Percentiles rank a stretch among this genome's conserved stretches.
Evolutionary conservation across 2,113 vertebrate genomes (phyloP).

Genomic region (Xiphophorus couchianus): DNA sequence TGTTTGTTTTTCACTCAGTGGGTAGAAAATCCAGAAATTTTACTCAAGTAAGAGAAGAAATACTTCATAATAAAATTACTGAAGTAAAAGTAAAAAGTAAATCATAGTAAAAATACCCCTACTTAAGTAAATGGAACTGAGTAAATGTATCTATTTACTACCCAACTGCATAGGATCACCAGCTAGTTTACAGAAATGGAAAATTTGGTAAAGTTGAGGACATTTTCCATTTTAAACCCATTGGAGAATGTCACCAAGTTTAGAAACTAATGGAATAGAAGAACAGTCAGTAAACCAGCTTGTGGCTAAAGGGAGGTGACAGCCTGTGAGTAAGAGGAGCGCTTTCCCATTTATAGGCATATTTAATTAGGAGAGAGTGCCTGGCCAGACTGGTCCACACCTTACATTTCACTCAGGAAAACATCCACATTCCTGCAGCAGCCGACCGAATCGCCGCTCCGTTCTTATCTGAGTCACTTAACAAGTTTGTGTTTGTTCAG

Average conservation of each 20-base stretch:
- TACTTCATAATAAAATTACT: no score
- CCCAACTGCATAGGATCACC: background rate
- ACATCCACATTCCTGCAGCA: slow-evolving; percentile 78
- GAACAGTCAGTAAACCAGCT: slow-evolving; percentile 5
- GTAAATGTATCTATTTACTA: no score
- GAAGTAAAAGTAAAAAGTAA: no score
- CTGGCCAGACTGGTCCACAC: slow-evolving; percentile 63
- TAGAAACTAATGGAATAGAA: slow-evolving; percentile 10
- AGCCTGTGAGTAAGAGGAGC: slow-evolving; percentile 48
- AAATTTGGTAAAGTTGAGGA: slow-evolving; percentile 34
- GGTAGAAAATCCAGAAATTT: no score
- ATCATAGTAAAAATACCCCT: no score
- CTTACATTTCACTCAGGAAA: slow-evolving; percentile 57
- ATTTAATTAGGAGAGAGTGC: slow-evolving; percentile 79
- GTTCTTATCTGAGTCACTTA: slow-evolving; percentile 63
- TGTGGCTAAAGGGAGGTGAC: slow-evolving; percentile 26
- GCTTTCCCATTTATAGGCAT: slow-evolving; percentile 85
- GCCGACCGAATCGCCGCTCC: slow-evolving; percentile 29
- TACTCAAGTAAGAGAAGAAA: no score
- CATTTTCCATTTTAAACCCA: slow-evolving; percentile 28
- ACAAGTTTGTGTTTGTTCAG: slow-evolving; percentile 61
- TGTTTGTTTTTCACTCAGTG: no score
- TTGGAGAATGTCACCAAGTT: background rate
- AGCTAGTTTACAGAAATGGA: slow-evolving; percentile 11
- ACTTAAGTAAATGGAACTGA: no score